Percentiles rank a stretch among this genome's conserved stretches.
Evolutionary conservation across 2,888 invertebrate species (phyloP).

Genomic region (Lumbricus terrestris): DNA sequence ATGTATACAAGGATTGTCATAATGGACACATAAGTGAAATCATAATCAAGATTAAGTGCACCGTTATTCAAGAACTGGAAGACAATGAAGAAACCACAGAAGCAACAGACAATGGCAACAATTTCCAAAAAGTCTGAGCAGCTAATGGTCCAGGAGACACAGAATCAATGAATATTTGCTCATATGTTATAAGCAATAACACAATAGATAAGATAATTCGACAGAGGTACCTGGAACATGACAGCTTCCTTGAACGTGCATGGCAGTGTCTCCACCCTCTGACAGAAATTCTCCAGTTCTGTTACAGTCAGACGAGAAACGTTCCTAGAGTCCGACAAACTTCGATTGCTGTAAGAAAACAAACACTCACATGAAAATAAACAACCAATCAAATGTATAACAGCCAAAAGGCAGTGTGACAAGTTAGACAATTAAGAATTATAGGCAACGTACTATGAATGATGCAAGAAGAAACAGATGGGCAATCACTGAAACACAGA

Average conservation of each 20-base stretch:
- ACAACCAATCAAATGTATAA: not conserved
- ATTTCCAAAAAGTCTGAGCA: too few relatives aligned
- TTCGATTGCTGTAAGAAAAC: not conserved
- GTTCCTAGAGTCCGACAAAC: constrained; percentile 15
- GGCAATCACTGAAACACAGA: too few relatives aligned
- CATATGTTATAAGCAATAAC: not conserved
- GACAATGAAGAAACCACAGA: too few relatives aligned
- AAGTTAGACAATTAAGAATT: not conserved
- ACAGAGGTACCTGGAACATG: constrained; percentile 65
- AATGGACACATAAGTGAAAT: too few relatives aligned
- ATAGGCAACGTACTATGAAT: too few relatives aligned
- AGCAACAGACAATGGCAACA: too few relatives aligned
- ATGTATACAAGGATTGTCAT: too few relatives aligned
- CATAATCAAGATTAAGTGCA: too few relatives aligned
- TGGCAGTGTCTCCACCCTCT: constrained; percentile 81
- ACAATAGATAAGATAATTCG: not conserved
- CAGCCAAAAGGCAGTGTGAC: not conserved
- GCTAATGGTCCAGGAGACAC: too few relatives aligned
- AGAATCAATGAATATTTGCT: not conserved
- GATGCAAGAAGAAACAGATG: too few relatives aligned
- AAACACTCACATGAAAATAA: not conserved
- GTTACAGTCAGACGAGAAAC: constrained; percentile 70
- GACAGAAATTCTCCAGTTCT: constrained; percentile 82
- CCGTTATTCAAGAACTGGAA: too few relatives aligned
- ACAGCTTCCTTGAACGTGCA: constrained; percentile 82